Conservation (phyloP, 2,797 vertebrate species). For the Acipenser transmontanus region DNA sequence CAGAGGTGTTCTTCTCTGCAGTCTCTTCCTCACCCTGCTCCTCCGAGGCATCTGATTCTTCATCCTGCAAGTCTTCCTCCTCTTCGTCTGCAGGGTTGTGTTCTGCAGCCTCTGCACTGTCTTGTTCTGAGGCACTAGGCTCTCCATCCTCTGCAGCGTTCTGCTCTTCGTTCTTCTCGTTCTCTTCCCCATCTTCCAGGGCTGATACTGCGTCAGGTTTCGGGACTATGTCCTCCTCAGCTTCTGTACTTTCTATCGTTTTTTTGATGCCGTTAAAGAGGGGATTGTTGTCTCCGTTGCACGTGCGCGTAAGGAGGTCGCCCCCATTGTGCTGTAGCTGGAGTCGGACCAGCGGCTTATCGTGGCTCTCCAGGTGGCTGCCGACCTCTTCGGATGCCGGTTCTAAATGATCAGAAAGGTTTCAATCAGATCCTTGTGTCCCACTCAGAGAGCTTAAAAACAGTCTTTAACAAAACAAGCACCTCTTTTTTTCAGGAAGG, state of each 20-base stretch:
- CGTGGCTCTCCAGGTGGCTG: slow-evolving; percentile 42
- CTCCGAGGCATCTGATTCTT: not conserved
- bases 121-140: slow-evolving; percentile 21
- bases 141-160: slow-evolving; percentile 23
- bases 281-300: slow-evolving; percentile 33
- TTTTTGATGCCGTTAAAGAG: slow-evolving; percentile 27
- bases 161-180: not conserved
- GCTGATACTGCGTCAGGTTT: too few relatives aligned
- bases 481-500: too few relatives aligned
- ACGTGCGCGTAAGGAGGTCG: slow-evolving; percentile 33
- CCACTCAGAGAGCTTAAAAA: not conserved
- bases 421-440: slow-evolving; percentile 45
- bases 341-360: slow-evolving; percentile 39
- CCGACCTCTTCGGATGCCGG: slow-evolving; percentile 45
- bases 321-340: slow-evolving; percentile 44
- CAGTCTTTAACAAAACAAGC: too few relatives aligned
- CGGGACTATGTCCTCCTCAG: not conserved
- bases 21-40: not conserved
- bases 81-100: not conserved
- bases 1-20: not conserved
- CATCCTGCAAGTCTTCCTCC: not conserved
- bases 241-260: slow-evolving; percentile 24
- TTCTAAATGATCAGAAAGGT: slow-evolving; percentile 70
- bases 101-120: slow-evolving; percentile 11
- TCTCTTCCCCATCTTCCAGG: too few relatives aligned